Conservation (phyloP, 1,140 invertebrate genomes). For the Euura saliciscinereae region DNA sequence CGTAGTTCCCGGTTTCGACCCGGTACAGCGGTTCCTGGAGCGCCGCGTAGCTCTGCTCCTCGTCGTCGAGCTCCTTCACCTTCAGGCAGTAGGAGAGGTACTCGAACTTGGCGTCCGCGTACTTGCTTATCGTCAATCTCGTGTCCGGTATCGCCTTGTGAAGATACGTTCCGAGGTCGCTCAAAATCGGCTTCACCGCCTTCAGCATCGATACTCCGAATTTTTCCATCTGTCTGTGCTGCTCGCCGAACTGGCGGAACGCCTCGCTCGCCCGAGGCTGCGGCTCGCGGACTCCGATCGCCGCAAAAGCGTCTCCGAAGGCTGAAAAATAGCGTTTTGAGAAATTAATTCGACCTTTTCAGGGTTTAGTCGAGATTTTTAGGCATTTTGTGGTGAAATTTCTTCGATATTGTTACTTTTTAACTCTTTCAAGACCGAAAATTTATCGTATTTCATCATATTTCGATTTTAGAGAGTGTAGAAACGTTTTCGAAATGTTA, state of each 20-base stretch:
- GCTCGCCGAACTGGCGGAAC: constrained; percentile 93
- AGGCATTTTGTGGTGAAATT: too few relatives aligned
- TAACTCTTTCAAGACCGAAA: too few relatives aligned
- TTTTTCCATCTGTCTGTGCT: constrained; percentile 92
- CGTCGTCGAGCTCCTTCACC: constrained; percentile 98
- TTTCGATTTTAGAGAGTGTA: neutral
- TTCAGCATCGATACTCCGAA: constrained; percentile 90
- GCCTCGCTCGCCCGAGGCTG: constrained; percentile 94
- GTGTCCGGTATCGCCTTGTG: constrained; percentile 98
- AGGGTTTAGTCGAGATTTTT: too few relatives aligned
- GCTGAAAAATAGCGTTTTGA: constrained; percentile 56
- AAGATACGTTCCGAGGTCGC: constrained; percentile 94
- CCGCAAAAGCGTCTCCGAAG: constrained; percentile 93
- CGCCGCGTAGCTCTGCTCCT: constrained; percentile 92
- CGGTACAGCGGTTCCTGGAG: constrained; percentile 97
- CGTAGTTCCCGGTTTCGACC: constrained; percentile 98
- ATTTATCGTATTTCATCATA: too few relatives aligned
- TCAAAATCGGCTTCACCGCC: constrained; percentile 88
- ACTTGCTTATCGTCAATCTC: constrained; percentile 95
- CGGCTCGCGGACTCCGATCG: constrained; percentile 93
- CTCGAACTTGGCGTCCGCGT: constrained; percentile 97
- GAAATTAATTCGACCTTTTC: constrained; percentile 15
- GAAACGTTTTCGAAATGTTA: neutral
- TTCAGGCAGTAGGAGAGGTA: constrained; percentile 98
- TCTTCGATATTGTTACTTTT: too few relatives aligned